Evolutionary conservation across 2,113 vertebrate genomes (phyloP).

Genomic region (Cochlearius cochlearius): DNA sequence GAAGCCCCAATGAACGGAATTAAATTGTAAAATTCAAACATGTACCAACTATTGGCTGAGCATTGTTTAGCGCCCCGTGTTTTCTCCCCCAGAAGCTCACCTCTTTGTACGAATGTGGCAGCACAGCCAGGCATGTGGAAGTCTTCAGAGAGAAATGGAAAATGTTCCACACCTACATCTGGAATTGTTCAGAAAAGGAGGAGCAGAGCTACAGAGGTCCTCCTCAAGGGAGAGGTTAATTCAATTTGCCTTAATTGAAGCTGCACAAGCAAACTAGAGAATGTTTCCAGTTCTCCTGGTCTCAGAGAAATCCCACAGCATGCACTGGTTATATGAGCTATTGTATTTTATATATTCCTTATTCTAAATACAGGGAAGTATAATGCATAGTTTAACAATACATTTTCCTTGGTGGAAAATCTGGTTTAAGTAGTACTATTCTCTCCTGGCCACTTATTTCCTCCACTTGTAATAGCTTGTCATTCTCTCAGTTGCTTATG

Average conservation of each 20-base stretch:
- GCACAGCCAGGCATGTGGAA: not conserved
- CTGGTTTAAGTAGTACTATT: not conserved
- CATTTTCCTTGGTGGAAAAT: constrained; percentile 34
- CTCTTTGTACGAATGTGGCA: not conserved
- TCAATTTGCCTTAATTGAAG: constrained; percentile 64
- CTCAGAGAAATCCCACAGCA: constrained; percentile 30
- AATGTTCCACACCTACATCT: constrained; percentile 20
- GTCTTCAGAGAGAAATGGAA: not conserved
- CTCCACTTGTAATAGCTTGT: not conserved
- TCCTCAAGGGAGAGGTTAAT: constrained; percentile 54
- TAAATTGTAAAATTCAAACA: not conserved
- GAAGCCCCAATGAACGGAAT: not conserved
- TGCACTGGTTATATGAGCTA: not conserved
- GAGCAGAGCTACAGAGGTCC: constrained; percentile 17
- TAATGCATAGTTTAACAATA: not conserved
- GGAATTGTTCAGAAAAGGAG: constrained; percentile 50
- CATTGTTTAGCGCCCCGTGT: not conserved
- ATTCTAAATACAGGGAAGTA: constrained; percentile 2
- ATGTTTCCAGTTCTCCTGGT: constrained; percentile 40
- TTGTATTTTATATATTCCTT: constrained; percentile 36
- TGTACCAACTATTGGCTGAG: not conserved
- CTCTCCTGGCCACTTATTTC: constrained; percentile 33
- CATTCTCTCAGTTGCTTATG: not conserved
- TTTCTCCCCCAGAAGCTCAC: not conserved
- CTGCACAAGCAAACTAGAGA: constrained; percentile 17